Evolutionary conservation across 1,140 invertebrate genomes (phyloP), one percentile per base, ranked within the genome.

Genomic region (Limonius californicus): DNA sequence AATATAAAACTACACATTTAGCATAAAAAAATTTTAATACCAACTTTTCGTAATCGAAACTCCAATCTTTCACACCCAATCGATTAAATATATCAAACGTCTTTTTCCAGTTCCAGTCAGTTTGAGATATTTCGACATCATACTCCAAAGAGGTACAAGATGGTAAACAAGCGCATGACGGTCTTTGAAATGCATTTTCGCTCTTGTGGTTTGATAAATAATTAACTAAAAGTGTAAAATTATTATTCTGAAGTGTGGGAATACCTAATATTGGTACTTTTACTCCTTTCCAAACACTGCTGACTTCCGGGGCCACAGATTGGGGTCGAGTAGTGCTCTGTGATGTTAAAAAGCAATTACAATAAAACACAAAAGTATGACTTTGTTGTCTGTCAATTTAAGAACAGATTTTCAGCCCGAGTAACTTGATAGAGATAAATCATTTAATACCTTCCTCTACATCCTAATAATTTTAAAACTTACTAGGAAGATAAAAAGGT

Each of bases 271-370:
- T 27, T 9, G 4, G 2, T 45, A 59, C 80, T 75, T 67, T 76
- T 70, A 16, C 79, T 77, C 3, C 72, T 47, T 43, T 70, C 66
- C 45, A 78, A 73, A 62, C 80, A 82, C 19, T 68, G 58, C 20
- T 74, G 59, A 6, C 62, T 77, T 21, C 70, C 71, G 18, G 74
- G 61, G 6, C 78, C 78, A 64, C 81, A 83, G 12, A 82, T 27
- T 4, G 23, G 78, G 32, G 72, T 62, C 4, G 70, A 63, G n/a
- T n/a, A n/a, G n/a, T n/a, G n/a, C n/a, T 47, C 23, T 27, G n/a
- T 27, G 23, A 27, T 73, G 72, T 60, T 78, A 80, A 82, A 54
- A 71, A 66, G 77, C 72, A 16, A 57, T 32, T 27, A 53, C 23
- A 27, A 27, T 27, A 4, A 27, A 27, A 4, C 9, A 4, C 19